Percentiles rank a stretch among this genome's conserved stretches.
phyloP scores from a whole-genome alignment of 2,888 invertebrate species.

The Netelia inedita region DNA sequence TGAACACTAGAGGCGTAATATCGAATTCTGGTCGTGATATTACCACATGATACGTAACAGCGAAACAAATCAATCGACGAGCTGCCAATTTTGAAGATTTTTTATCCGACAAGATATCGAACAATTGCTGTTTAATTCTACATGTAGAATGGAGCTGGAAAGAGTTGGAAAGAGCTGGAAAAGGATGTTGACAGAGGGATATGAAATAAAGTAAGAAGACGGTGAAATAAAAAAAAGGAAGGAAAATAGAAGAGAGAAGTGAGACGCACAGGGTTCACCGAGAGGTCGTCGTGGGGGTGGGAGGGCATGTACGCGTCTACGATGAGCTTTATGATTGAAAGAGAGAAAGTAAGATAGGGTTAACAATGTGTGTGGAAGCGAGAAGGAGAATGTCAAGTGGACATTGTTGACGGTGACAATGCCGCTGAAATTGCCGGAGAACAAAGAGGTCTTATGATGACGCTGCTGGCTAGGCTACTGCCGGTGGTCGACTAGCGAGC shows the following conservation, averaged over 20 bases:
- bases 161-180: not conserved
- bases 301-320: constrained; percentile 70
- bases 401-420: constrained; percentile 85
- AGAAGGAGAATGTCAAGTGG: constrained; percentile 85
- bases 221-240: constrained; percentile 28
- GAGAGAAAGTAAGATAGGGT: constrained; percentile 78
- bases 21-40: not conserved
- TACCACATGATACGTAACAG: not conserved
- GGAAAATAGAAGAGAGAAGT: constrained; percentile 30
- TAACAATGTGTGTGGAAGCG: constrained; percentile 81
- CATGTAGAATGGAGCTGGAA: not conserved
- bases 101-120: not conserved
- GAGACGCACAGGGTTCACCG: constrained; percentile 1
- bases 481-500: constrained; percentile 64
- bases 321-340: constrained; percentile 84
- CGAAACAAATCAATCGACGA: not conserved
- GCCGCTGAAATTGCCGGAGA: constrained; percentile 85
- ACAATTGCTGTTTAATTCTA: not conserved
- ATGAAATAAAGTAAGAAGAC: not conserved
- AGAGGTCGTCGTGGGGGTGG: constrained; percentile 53
- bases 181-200: not conserved
- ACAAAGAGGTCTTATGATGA: constrained; percentile 85
- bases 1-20: not conserved
- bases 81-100: not conserved
- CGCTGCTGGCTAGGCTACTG: constrained; percentile 80